Conservation (phyloP, 1,140 invertebrate genomes). For the Temnothorax nylanderi region DNA sequence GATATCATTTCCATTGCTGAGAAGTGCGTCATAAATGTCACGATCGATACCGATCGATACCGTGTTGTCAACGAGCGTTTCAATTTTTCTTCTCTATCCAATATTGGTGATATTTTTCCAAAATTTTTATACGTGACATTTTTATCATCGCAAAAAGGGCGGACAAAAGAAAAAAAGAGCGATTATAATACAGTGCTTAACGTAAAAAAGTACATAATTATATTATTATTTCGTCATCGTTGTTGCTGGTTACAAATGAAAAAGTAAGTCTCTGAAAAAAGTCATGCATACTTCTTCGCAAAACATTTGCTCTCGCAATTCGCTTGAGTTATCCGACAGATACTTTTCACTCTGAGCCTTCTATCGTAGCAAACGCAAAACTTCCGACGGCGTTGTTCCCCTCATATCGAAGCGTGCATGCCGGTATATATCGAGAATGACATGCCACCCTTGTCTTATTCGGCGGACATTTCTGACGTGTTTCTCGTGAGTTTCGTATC, state of each 20-base stretch:
- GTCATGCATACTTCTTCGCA: neutral
- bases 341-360: conserved; percentile 18
- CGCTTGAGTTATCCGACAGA: conserved; percentile 23
- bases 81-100: neutral
- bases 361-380: conserved; percentile 41
- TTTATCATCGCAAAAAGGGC: neutral
- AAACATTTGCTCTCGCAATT: conserved; percentile 13
- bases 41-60: neutral
- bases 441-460: conserved; percentile 62
- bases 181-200: neutral
- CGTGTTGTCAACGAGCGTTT: neutral
- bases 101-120: neutral
- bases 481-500: conserved; percentile 62
- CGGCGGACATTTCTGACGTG: conserved; percentile 65
- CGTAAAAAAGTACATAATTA: neutral
- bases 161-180: neutral
- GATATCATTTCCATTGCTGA: conserved; percentile 3
- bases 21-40: neutral
- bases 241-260: neutral
- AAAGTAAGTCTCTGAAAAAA: neutral
- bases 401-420: conserved; percentile 22
- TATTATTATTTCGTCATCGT: neutral
- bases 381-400: conserved; percentile 20
- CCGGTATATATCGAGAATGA: conserved; percentile 59
- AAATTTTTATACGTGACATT: neutral